Base-by-base conservation (phyloP, 2,888 invertebrate species). In the Matsumyia berberina region DNA sequence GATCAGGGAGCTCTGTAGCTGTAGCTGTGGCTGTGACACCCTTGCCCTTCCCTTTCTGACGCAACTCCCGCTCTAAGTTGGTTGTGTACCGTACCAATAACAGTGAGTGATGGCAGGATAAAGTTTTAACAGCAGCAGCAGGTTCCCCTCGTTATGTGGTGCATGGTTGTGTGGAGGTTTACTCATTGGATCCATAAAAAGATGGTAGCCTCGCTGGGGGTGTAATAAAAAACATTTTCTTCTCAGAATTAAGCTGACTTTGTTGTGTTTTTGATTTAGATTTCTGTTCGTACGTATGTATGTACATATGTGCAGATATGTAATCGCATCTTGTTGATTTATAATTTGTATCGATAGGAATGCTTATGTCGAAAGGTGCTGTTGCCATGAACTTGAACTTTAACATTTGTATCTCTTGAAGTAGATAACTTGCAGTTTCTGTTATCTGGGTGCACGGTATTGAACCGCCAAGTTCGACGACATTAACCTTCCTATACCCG, bases 291-390 rank as follows among this genome's bases (percentile, higher is more conserved):
- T 35, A n/a, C n/a, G n/a, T n/a, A n/a, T n/a, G n/a, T n/a, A n/a
- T n/a, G n/a, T n/a, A n/a, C n/a, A n/a, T n/a, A 49, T 70, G 58
- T 58, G 70, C 70, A 70, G 58, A 58, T 58, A 70, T 58, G 70
- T 70, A 70, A 70, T 58, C 58, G 19, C 46, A 58, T 70, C 55
- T 58, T 39, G 37, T 58, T 70, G 37, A 70, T 70, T 70, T 58
- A 70, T 70, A 70, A 70, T 70, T 58, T 70, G 55, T 67, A 17
- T 37, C 9, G 29, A 8, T n/a, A 42, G 31, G 53, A 53, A 42
- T 53, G 51, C 39, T 55, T n/a, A n/a, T n/a, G n/a, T n/a, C n/a
- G n/a, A n/a, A n/a, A n/a, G n/a, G n/a, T n/a, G n/a, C n/a, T n/a
- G n/a, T n/a, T n/a, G n/a, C n/a, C n/a, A n/a, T n/a, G 67, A 55